Evolutionary conservation across 2,888 invertebrate genomes (phyloP), one percentile per base, ranked within the genome.

Genomic region (Proisotoma minuta): DNA sequence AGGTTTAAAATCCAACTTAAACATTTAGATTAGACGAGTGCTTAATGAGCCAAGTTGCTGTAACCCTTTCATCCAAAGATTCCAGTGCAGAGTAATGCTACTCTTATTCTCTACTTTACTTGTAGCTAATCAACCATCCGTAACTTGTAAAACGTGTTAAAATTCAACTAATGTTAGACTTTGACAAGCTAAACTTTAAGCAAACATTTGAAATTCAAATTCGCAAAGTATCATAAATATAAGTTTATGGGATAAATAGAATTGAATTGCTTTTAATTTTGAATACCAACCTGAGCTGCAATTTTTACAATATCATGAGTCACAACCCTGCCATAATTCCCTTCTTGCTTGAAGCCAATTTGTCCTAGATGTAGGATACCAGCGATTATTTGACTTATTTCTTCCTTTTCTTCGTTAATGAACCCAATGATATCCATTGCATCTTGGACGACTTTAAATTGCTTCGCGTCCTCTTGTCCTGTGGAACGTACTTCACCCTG

Each of bases 321-420:
- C 15, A 84, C 77, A 26, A 92, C 84, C 73, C 84, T 83, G 0
- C 89, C 87, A 65, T 81, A 79, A 23, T 87, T 87, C 60, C 88
- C 87, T 20, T 86, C 85, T 74, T 86, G 86, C 15, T 83, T 83
- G 77, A 91, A 93, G 64, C 85, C 85, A n/a, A 91, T 82, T 75
- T 93, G 93, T 12, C 93, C 93, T 71, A 93, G 81, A 75, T 93
- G 92, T 61, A 94, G 79, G 43, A 94, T 85, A 62, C 87, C 87
- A 5, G 89, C 89, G n/a, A 93, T 84, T 67, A 93, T 89, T 53
- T 84, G 82, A 75, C 90, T 88, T 70, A 93, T 84, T 73, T 88
- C 87, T 26, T 81, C 80, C 78, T 89, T 87, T 75, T 92, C 90
- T 1, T 82, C 78, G 2, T 82, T 79, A 0, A 82, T 79, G 74